Base-by-base conservation (phyloP, 2,888 invertebrate genomes). In the Drosophila kambysellisi region DNA sequence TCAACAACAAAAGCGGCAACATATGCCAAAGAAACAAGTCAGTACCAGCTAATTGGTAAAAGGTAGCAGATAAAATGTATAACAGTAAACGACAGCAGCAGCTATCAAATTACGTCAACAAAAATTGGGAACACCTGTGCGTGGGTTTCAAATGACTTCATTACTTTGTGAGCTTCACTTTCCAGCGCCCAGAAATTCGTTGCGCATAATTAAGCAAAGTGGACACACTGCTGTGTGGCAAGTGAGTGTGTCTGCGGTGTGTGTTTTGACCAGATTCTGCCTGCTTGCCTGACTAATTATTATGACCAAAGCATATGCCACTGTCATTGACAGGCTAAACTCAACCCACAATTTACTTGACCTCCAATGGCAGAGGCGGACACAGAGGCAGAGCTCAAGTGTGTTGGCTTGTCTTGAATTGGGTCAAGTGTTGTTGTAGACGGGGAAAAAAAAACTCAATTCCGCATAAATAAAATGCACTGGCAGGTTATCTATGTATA, bases 91-190 rank as follows among this genome's bases (percentile, higher is more conserved):
- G 64, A 37, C 59, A 62, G 17, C 56, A 62, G 63, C 48, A 51
- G 72, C 69, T 71, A 78, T 84, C 76, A 73, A 85, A 70, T 84
- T 84, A 84, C 84, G 83, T 84, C 86, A 84, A 88, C 84, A 83
- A 53, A 54, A 70, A 67, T 62, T 66, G 67, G 54, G 58, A 66
- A 65, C 81, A 88, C 67, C 83, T 89, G 89, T 87, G 78, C 81
- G 61, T 70, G 72, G 73, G 74, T 87, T 76, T 88, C 71, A 61
- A 84, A 78, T 84, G 80, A 84, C 88, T 88, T 85, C 70, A 84
- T 50, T 50, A 50, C 79, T 68, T 77, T 67, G 48, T 58, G 25
- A 70, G 50, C 32, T 41, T 60, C 65, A 60, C 52, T 74, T 57
- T 48, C 46, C 50, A 57, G 57, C 20, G 37, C 30, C n/a, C 51